phyloP scores from a whole-genome alignment of 2,113 vertebrate species.

The Muntiacus reevesi region DNA sequence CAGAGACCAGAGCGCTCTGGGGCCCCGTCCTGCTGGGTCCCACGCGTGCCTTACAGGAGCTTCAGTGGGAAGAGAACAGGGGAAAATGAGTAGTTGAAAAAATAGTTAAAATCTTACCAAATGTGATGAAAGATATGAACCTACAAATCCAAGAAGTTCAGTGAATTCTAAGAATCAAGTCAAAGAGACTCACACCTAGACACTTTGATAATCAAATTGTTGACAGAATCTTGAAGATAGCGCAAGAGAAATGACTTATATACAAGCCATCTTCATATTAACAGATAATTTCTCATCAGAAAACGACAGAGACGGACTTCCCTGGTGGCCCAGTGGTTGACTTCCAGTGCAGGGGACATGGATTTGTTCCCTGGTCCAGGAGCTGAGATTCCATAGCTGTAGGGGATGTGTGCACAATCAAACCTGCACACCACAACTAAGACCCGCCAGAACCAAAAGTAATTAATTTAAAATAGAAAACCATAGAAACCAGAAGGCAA shows the following conservation, averaged over 20 bases:
- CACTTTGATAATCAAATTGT: neutral
- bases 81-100: neutral
- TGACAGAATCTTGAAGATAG: neutral
- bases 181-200: no score
- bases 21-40: neutral
- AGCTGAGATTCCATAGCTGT: neutral
- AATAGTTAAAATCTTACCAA: no score
- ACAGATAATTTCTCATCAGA: neutral
- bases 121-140: neutral
- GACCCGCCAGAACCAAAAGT: neutral
- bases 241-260: accelerated
- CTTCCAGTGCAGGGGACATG: neutral
- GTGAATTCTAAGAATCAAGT: neutral
- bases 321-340: neutral
- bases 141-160: neutral
- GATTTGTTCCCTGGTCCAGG: neutral
- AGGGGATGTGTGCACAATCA: neutral
- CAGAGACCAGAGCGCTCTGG: neutral
- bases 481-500: neutral
- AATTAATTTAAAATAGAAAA: neutral
- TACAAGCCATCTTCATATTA: neutral
- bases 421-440: neutral
- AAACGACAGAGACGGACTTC: neutral
- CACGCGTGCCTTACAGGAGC: accelerated
- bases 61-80: neutral